phyloP scores from a whole-genome alignment of 2,888 invertebrate species.

The Dolomedes plantarius region DNA sequence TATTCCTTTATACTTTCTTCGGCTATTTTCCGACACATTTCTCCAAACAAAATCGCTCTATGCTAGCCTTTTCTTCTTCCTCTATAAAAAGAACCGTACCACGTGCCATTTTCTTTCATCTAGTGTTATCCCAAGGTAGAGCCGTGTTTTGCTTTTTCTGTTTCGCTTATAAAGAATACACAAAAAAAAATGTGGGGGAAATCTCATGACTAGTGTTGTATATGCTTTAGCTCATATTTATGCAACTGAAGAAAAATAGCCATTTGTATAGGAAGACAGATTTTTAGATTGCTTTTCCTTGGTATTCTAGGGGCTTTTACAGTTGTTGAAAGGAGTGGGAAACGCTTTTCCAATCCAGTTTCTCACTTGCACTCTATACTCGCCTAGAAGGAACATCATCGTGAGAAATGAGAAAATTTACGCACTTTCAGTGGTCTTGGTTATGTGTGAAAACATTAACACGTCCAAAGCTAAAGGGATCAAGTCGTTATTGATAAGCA shows the following conservation, averaged over 20 bases:
- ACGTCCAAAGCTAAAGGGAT: too few relatives aligned
- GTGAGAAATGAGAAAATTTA: too few relatives aligned
- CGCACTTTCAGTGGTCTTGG: too few relatives aligned
- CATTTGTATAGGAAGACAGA: slow-evolving; percentile 2
- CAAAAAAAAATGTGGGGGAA: neutral
- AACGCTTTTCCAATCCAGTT: too few relatives aligned
- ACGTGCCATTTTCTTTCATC: slow-evolving; percentile 35
- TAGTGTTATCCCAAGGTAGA: slow-evolving; percentile 26
- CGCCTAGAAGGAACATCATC: too few relatives aligned
- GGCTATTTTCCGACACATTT: slow-evolving; percentile 67
- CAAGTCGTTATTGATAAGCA: too few relatives aligned
- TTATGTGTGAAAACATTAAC: too few relatives aligned
- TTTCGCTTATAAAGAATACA: neutral
- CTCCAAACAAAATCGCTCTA: slow-evolving; percentile 45
- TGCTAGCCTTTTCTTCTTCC: neutral
- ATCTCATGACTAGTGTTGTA: neutral
- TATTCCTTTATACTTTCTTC: slow-evolving; percentile 38
- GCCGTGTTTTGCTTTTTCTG: slow-evolving; percentile 7
- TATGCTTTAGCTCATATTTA: neutral
- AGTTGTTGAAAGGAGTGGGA: too few relatives aligned
- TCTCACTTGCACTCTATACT: too few relatives aligned
- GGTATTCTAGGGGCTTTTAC: too few relatives aligned
- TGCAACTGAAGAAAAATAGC: neutral
- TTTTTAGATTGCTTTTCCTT: neutral
- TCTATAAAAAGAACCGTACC: neutral